phyloP scores from a whole-genome alignment of 2,888 invertebrate species.

The Pseudoips prasinana region DNA sequence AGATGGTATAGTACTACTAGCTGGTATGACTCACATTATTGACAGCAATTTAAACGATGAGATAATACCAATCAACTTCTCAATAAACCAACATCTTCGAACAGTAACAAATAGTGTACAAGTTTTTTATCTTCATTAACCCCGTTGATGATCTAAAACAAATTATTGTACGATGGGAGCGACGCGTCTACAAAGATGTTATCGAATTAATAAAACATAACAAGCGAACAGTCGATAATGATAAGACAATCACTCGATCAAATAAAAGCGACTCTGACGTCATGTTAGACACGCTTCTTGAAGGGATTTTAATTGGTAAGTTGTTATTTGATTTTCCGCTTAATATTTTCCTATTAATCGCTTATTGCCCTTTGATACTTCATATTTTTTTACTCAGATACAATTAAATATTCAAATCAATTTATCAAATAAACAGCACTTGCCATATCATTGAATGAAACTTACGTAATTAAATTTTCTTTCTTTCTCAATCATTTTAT shows the following conservation, averaged over 20 bases:
- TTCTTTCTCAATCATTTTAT: constrained; percentile 2
- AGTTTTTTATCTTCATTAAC: constrained; percentile 55
- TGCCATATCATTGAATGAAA: not conserved
- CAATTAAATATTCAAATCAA: too few relatives aligned
- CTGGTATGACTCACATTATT: too few relatives aligned
- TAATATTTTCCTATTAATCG: too few relatives aligned
- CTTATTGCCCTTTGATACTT: too few relatives aligned
- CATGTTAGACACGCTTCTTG: constrained; percentile 27
- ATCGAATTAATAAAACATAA: constrained; percentile 71
- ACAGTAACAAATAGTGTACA: constrained; percentile 20
- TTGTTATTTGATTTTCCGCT: too few relatives aligned
- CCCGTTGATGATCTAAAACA: constrained; percentile 48
- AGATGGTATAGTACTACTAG: too few relatives aligned
- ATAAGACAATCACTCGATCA: constrained; percentile 61
- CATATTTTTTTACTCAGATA: too few relatives aligned
- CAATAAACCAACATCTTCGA: too few relatives aligned
- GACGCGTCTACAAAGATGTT: constrained; percentile 57
- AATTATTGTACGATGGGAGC: constrained; percentile 54
- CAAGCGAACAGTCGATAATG: constrained; percentile 53
- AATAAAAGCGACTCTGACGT: constrained; percentile 46
- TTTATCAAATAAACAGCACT: too few relatives aligned
- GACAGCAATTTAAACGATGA: too few relatives aligned
- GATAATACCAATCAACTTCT: too few relatives aligned
- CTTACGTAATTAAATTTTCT: not conserved
- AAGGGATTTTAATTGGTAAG: too few relatives aligned